Percentiles rank a stretch among this genome's conserved stretches.
Conservation (phyloP, 2,113 vertebrate species). For the Mugil cephalus region DNA sequence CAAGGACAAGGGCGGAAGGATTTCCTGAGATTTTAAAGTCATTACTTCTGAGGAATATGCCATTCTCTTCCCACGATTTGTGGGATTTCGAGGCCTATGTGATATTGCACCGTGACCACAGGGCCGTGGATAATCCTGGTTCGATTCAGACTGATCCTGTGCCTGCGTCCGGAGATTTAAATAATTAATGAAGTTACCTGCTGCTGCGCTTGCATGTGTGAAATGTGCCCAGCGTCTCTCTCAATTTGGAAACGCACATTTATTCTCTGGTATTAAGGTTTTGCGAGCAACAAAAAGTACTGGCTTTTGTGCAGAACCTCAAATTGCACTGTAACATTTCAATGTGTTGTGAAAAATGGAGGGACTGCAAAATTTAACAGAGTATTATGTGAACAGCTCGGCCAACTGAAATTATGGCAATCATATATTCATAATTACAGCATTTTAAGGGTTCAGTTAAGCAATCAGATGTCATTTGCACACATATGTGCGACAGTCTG, state of each 20-base stretch:
- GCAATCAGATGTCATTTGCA: neutral
- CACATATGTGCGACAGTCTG: too few relatives aligned
- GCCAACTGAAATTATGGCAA: too few relatives aligned
- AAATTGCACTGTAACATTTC: neutral
- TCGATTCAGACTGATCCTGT: neutral
- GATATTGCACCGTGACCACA: neutral
- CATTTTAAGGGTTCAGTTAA: constrained; percentile 1
- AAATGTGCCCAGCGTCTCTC: neutral
- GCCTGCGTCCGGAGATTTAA: neutral
- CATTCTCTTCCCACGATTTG: neutral
- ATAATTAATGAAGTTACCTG: constrained; percentile 8
- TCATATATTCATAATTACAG: neutral
- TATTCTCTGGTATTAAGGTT: neutral
- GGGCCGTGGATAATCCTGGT: neutral
- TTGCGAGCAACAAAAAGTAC: neutral
- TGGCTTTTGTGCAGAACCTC: neutral
- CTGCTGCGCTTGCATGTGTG: neutral
- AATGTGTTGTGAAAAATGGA: neutral
- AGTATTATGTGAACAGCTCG: too few relatives aligned
- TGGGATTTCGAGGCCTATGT: neutral
- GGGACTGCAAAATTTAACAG: neutral
- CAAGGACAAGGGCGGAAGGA: neutral
- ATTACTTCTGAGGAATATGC: neutral
- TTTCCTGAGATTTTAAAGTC: neutral
- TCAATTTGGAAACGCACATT: constrained; percentile 5